Evolutionary conservation across 2,888 invertebrate species (phyloP), one percentile per base, ranked within the genome.

Genomic region (Drosophila setosimentum): DNA sequence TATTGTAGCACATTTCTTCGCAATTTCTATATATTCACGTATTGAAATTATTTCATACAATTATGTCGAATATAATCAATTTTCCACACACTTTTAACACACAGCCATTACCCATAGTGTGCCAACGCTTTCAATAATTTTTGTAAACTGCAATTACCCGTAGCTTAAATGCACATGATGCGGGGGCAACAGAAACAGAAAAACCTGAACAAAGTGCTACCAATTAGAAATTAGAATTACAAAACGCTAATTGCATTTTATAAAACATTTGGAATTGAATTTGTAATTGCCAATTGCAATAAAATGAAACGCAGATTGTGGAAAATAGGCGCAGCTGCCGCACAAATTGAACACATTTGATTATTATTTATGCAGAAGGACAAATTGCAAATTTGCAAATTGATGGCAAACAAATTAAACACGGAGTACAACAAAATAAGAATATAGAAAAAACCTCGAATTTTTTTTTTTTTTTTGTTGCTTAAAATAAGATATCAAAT

Each of bases 251-350:
- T 84, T 89, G 72, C 72, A 78, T 78, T 83, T 83, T 61, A 73
- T 66, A 74, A 76, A 84, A 81, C 82, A 84, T 78, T 84, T 84
- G 10, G 40, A 76, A 89, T 82, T 78, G 88, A 76, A 89, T 87
- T 84, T 74, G 42, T 87, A 84, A 89, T 87, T 87, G 82, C 58
- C 66, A 68, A 69, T 73, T 68, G 68, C 64, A 58, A 33, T 59
- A 11, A 58, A 60, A 68, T 71, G 4, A 27, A 35, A 35, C 51
- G 10, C 32, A 63, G n/a, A 54, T 35, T 18, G n/a, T 42, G 27
- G 50, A 50, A 40, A 32, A 48, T 21, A n/a, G 3, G n/a, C 42
- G 51, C 60, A 63, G 54, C 58, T 67, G 63, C 45, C 57, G 45
- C 50, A 53, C 57, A 50, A 13, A 53, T 21, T n/a, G 18, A 16